Conservation (phyloP, 64 coral and sea anemone species). For the Montipora foliosa region DNA sequence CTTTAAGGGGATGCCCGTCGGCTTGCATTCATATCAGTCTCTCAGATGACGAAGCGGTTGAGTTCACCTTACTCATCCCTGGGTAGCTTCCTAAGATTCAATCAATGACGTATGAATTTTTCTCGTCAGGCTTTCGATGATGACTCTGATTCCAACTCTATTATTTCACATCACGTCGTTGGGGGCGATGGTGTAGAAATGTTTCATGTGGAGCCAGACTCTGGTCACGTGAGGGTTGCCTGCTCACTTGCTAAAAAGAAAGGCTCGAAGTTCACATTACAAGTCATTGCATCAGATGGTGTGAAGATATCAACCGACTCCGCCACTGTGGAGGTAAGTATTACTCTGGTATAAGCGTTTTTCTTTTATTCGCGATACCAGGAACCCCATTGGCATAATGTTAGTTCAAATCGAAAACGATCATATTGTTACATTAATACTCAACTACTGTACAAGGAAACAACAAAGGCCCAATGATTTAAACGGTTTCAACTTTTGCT, state of each 20-base stretch:
- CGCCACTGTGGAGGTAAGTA: slow-evolving; percentile 63
- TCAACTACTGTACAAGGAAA: too few species aligned
- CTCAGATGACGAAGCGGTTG: too few species aligned
- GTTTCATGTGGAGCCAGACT: slow-evolving; percentile 63
- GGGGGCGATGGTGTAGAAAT: slow-evolving; percentile 22
- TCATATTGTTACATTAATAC: too few species aligned
- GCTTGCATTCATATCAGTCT: too few species aligned
- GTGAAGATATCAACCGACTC: not conserved
- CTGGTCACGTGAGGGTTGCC: slow-evolving; percentile 55
- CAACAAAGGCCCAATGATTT: too few species aligned
- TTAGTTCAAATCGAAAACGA: too few species aligned
- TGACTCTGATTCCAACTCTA: slow-evolving; percentile 50
- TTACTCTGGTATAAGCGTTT: not conserved
- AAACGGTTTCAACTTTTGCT: too few species aligned
- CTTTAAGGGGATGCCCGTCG: too few species aligned
- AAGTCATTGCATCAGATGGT: slow-evolving; percentile 36
- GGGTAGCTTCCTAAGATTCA: not conserved
- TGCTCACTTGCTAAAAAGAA: slow-evolving; percentile 52
- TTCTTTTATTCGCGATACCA: too few species aligned
- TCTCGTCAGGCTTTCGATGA: slow-evolving; percentile 61
- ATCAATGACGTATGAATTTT: not conserved
- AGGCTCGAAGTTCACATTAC: slow-evolving; percentile 36
- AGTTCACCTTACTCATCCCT: not conserved
- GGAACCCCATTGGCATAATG: too few species aligned
- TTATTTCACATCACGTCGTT: slow-evolving; percentile 42